Evolutionary conservation across 2,888 invertebrate genomes (phyloP), one percentile per base, ranked within the genome.

Genomic region (Hirtodrosophila confusa): DNA sequence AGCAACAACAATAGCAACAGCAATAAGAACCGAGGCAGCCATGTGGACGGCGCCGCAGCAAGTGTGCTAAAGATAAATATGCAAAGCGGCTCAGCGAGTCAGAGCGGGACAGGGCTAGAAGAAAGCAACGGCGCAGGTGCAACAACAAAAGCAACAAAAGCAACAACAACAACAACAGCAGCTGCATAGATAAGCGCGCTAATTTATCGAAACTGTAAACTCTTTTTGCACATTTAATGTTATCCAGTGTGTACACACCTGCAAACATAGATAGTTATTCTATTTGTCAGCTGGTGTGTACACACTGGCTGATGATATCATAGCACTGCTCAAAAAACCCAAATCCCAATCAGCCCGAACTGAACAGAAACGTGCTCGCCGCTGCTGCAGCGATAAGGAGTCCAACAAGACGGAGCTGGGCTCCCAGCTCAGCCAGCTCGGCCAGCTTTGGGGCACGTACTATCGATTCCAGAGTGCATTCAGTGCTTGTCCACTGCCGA

Each of bases 11-110:
- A 57, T 43, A 48, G 37, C 35, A 60, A 36, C 36, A 62, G 67
- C 65, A 60, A 66, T 51, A 62, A 57, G 43, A 54, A 60, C 49
- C 33, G 24, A 36, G 35, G 44, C 66, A 66, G 57, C 68, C 53
- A 68, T 58, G 48, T 48, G 61, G 44, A 55, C 39, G 60, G 23
- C 43, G 50, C 27, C 41, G 36, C 63, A 54, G 75, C 76, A 86
- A 79, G 69, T 80, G 80, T 78, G 86, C 83, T 62, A 71, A 63
- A 88, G 88, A 83, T 83, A 83, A 88, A 70, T 86, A 83, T 83
- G 88, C 85, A 87, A 83, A 80, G 66, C 49, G 61, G 61, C 54
- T 64, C 54, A 53, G 48, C 12, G n/a, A 23, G 31, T n/a, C 12
- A 23, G 31, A 41, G 47, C 36, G 45, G 41, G 45, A 45, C 39